phyloP scores from a whole-genome alignment of 2,797 vertebrate genomes.

The Peromyscus aztecus region DNA sequence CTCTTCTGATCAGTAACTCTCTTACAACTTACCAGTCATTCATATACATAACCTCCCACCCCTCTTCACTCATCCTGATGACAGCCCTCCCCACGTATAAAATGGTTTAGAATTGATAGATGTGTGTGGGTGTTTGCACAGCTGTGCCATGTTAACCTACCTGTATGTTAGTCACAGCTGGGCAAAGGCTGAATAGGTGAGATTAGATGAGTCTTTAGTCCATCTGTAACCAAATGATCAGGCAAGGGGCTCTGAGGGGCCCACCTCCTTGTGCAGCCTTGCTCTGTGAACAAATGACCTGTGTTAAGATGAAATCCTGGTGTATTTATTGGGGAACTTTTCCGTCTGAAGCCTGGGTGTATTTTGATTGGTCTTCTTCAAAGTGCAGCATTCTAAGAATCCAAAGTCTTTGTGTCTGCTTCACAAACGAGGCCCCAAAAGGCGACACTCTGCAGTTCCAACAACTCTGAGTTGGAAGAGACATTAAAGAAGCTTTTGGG shows the following conservation, averaged over 20 bases:
- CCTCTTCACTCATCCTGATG: neutral
- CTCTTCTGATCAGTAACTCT: neutral
- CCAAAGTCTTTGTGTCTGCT: neutral
- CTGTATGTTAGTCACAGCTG: slow-evolving; percentile 4
- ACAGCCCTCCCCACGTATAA: neutral
- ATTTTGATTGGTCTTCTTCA: slow-evolving; percentile 38
- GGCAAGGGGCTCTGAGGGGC: neutral
- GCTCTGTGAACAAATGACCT: neutral
- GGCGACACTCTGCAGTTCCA: neutral
- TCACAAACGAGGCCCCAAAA: neutral
- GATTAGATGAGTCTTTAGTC: slow-evolving; percentile 47
- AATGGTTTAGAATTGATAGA: slow-evolving; percentile 47
- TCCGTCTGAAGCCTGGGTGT: neutral
- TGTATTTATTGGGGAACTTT: neutral
- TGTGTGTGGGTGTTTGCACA: slow-evolving; percentile 29
- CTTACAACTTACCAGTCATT: neutral
- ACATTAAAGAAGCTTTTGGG: neutral
- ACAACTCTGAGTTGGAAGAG: slow-evolving; percentile 17
- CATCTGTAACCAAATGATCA: slow-evolving; percentile 2
- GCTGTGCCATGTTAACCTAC: slow-evolving; percentile 22
- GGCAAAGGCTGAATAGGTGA: neutral
- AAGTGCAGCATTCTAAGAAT: slow-evolving; percentile 36
- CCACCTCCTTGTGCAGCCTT: neutral
- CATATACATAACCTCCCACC: slow-evolving; percentile 4
- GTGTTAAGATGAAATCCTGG: neutral